A percentile compares a stretch with the other conserved stretches of the same genome.
These are phyloP conservation scores for Microctonus hyperodae DNA, from an alignment of 2,888 invertebrate species.

Conservation along the genomic window DNA sequence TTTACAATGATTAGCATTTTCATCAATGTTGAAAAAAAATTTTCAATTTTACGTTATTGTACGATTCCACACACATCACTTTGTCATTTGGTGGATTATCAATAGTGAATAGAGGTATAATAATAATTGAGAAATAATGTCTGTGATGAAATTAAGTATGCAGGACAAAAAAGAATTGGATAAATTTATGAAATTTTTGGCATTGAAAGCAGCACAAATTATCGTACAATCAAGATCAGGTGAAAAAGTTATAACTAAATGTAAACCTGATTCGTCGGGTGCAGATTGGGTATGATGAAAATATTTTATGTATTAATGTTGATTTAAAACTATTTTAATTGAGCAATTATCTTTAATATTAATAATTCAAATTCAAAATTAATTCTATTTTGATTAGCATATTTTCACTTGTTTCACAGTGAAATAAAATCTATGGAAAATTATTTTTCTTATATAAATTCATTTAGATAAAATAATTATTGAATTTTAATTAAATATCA, in stretches of 20 bases:
- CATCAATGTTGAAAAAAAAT: neutral
- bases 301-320: no score
- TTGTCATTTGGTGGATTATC: neutral
- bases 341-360: no score
- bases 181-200: conserved; percentile 88
- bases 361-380: no score
- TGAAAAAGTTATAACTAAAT: conserved; percentile 81
- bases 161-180: conserved; percentile 83
- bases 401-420: no score
- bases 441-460: no score
- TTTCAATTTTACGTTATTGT: neutral
- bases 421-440: no score
- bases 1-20: neutral
- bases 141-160: conserved; percentile 63
- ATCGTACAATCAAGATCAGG: conserved; percentile 92
- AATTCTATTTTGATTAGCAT: no score
- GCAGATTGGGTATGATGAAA: conserved; percentile 78
- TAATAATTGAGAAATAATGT: conserved; percentile 47
- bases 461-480: no score
- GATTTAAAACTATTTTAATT: no score
- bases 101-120: neutral
- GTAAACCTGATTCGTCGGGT: conserved; percentile 78
- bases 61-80: neutral
- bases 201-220: conserved; percentile 87
- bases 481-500: no score